Conservation (phyloP, 2,797 vertebrate species). For the Eulemur albifrons region DNA sequence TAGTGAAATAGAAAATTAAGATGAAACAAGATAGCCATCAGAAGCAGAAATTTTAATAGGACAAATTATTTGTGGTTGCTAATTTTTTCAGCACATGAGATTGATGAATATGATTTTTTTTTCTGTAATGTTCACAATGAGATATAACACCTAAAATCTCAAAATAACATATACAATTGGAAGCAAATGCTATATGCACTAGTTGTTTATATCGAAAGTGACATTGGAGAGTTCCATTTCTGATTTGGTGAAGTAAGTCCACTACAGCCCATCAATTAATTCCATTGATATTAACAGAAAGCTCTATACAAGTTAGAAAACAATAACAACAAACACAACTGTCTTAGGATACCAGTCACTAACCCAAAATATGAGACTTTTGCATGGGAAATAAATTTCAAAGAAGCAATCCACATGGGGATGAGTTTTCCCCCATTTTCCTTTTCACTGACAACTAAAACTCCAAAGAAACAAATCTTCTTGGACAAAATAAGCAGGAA, state of each 20-base stretch:
- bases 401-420: neutral
- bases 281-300: neutral
- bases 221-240: neutral
- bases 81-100: neutral
- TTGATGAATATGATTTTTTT: neutral
- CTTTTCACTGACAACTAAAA: neutral
- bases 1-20: conserved; percentile 27
- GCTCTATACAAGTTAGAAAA: neutral
- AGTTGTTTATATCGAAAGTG: neutral
- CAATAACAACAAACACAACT: neutral
- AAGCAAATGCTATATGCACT: neutral
- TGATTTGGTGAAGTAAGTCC: neutral
- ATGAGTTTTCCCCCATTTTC: neutral
- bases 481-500: neutral
- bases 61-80: neutral
- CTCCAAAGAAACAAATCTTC: neutral
- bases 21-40: neutral
- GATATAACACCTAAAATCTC: neutral
- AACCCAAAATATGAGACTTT: neutral
- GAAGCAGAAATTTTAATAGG: neutral
- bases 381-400: neutral
- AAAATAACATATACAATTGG: neutral
- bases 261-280: neutral
- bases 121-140: neutral
- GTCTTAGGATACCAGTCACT: neutral